Base-by-base conservation (phyloP, 2,888 invertebrate species). In the Octodonta nipae region DNA sequence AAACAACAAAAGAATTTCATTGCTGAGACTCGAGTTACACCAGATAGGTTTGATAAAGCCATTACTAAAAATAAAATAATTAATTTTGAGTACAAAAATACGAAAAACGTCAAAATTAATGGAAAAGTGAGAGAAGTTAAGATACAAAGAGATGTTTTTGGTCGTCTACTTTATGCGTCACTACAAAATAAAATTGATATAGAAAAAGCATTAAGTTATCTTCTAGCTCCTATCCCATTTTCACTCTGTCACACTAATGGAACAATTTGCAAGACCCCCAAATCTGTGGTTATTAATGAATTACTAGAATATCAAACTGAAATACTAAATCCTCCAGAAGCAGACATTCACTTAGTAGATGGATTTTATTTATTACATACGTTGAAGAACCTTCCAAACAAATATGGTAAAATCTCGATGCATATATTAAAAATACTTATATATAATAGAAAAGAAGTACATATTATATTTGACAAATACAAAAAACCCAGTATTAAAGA, bases 381-480 rank as follows among this genome's bases (percentile, higher is more conserved):
- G 11, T 36, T 47, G 26, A 45, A 35, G 16, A 41, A 46, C 8
- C 29, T 46, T 26, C 43, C 46, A 32, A 17, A 30, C n/a, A 42
- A 13, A 6, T 49, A 42, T 41, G 43, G 36, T 28, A 36, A 38
- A 29, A 45, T 46, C 25, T 40, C 38, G 2, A 30, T 28, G 29
- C 32, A 41, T 26, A 33, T 42, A 15, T 35, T n/a, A n/a, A n/a
- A 37, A 38, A 32, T 43, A 35, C 24, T 48, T 28, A 39, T 40
- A 28, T 43, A 40, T 34, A 36, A 46, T 34, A n/a, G n/a, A n/a
- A n/a, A n/a, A n/a, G n/a, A n/a, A n/a, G 41, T 49, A 20, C 42
- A 49, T 38, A 45, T 52, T 32, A 36, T 50, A 30, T 52, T 53
- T 38, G 49, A 52, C 37, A 44, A 44, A 29, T 51, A 48, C 35